Evolutionary conservation across 2,888 invertebrate genomes (phyloP).

Genomic region (Adelognathus sp.): DNA sequence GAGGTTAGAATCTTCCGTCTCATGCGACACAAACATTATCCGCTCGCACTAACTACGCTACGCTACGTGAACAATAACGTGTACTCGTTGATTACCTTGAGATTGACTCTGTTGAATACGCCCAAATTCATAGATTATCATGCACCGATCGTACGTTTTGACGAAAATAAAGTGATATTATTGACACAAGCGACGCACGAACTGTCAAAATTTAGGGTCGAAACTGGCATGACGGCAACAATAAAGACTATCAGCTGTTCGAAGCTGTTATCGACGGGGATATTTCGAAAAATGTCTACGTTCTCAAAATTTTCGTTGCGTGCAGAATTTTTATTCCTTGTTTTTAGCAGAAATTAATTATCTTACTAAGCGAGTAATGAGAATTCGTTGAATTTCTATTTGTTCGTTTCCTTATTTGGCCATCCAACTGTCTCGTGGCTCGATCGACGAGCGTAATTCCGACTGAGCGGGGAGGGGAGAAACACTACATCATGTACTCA

Average conservation of each 20-base stretch:
- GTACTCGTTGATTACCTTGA: conserved; percentile 84
- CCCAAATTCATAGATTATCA: conserved; percentile 89
- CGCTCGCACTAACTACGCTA: conserved; percentile 42
- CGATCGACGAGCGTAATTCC: no score
- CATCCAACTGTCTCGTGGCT: no score
- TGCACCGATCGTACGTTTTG: conserved; percentile 61
- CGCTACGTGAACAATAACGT: background rate
- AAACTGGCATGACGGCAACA: conserved; percentile 20
- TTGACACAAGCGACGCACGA: conserved; percentile 24
- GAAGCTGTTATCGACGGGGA: conserved; percentile 53
- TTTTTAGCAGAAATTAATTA: no score
- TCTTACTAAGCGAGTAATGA: no score
- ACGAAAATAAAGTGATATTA: conserved; percentile 43
- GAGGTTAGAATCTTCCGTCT: conserved; percentile 49
- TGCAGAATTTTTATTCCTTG: background rate
- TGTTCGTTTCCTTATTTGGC: no score
- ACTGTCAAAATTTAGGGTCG: conserved; percentile 46
- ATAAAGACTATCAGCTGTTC: conserved; percentile 49
- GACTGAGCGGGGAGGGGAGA: no score
- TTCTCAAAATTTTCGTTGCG: background rate
- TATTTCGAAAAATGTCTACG: background rate
- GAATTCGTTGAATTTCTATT: no score
- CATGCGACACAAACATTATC: conserved; percentile 36
- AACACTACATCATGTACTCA: no score
- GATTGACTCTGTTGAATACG: conserved; percentile 91